These are phyloP conservation scores for Xenopus petersii DNA, from an alignment of 2,797 vertebrate genomes.

Conservation along the genomic window DNA sequence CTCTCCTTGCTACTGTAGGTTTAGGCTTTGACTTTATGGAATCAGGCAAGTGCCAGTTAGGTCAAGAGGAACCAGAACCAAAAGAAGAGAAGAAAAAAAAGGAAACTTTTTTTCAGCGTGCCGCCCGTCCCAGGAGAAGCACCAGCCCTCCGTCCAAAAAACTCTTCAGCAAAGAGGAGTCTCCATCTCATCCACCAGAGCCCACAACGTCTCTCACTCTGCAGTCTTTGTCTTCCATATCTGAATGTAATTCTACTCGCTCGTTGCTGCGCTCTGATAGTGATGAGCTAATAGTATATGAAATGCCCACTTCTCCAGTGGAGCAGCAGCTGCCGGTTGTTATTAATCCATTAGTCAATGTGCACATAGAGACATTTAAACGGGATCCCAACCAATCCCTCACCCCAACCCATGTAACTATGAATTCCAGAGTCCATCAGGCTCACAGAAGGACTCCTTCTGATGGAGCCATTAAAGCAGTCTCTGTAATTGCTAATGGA, in stretches of 20 bases:
- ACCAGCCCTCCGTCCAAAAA: slow-evolving; percentile 84
- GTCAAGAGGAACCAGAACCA: slow-evolving; percentile 68
- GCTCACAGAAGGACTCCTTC: slow-evolving; percentile 86
- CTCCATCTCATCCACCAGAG: slow-evolving; percentile 64
- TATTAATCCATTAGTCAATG: slow-evolving; percentile 87
- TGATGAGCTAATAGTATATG: slow-evolving; percentile 83
- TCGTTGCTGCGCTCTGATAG: slow-evolving; percentile 88
- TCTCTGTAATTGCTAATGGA: slow-evolving; percentile 60
- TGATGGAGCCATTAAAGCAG: slow-evolving; percentile 87
- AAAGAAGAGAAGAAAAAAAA: slow-evolving; percentile 84
- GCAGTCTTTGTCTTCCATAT: slow-evolving; percentile 87
- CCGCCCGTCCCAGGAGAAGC: slow-evolving; percentile 76
- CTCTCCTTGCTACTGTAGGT: slow-evolving; percentile 85
- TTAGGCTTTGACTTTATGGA: slow-evolving; percentile 83
- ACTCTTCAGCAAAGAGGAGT: slow-evolving; percentile 82
- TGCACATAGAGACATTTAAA: slow-evolving; percentile 92
- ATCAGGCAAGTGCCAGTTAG: slow-evolving; percentile 68
- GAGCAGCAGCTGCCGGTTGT: slow-evolving; percentile 64
- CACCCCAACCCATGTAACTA: slow-evolving; percentile 89
- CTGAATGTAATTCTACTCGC: slow-evolving; percentile 92
- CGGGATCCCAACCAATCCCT: slow-evolving; percentile 89
- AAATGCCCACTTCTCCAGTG: slow-evolving; percentile 71
- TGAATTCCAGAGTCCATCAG: slow-evolving; percentile 66
- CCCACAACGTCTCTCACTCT: slow-evolving; percentile 80
- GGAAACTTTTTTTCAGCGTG: slow-evolving; percentile 87